Percentiles rank a stretch among this genome's conserved stretches.
Evolutionary conservation across 2,113 vertebrate species (phyloP).

Genomic region (Neodon shergylaensis): DNA sequence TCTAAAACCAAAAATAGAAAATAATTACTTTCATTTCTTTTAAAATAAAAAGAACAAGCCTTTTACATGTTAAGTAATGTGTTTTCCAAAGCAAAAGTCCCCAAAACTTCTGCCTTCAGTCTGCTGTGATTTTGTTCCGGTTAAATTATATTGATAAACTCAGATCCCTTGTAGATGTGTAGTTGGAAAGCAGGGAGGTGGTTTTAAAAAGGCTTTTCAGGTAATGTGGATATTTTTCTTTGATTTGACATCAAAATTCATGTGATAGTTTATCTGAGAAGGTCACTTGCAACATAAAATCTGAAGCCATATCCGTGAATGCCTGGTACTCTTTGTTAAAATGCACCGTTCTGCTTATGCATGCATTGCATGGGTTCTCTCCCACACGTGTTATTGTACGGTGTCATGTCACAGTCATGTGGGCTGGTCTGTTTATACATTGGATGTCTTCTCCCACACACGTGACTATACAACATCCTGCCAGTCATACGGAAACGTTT

Average conservation of each 20-base stretch:
- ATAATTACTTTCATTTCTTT: slow-evolving; percentile 33
- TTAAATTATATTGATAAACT: slow-evolving; percentile 26
- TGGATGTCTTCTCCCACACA: no score
- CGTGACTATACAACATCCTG: background rate
- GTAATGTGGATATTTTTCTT: slow-evolving; percentile 3
- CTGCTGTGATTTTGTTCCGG: background rate
- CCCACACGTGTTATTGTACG: background rate
- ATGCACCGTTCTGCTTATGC: background rate
- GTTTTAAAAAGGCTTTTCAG: slow-evolving; percentile 39
- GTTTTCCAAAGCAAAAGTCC: slow-evolving; percentile 29
- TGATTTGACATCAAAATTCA: background rate
- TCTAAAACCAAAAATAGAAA: slow-evolving; percentile 6
- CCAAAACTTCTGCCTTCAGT: background rate
- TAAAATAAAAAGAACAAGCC: background rate
- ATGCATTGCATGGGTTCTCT: background rate
- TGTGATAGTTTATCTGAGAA: slow-evolving; percentile 19
- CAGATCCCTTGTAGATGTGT: background rate
- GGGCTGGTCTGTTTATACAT: background rate
- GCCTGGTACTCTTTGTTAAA: slow-evolving; percentile 15
- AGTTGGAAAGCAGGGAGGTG: background rate
- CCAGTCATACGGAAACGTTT: background rate
- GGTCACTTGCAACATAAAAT: background rate
- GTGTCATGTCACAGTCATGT: background rate
- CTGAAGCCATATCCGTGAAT: background rate
- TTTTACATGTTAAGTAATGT: background rate